Evolutionary conservation across 2,797 vertebrate species (phyloP).

Genomic region (Channa striata): DNA sequence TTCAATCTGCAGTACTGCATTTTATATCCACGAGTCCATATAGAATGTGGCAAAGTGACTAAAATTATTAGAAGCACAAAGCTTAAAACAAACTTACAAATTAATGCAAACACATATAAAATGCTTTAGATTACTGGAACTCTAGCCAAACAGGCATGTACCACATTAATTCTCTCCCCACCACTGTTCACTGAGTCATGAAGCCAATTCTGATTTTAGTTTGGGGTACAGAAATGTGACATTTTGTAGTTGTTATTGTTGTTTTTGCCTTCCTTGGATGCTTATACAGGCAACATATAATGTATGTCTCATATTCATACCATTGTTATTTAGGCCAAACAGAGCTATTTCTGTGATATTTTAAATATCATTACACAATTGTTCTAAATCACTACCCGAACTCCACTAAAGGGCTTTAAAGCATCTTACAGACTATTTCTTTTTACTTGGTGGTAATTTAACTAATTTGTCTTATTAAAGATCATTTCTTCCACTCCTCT

Average conservation of each 20-base stretch:
- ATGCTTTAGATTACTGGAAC: background rate
- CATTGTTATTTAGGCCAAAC: too few relatives aligned
- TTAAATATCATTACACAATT: background rate
- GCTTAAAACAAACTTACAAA: background rate
- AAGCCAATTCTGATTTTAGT: slow-evolving; percentile 36
- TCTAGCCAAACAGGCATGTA: background rate
- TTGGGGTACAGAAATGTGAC: slow-evolving; percentile 4
- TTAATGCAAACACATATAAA: slow-evolving; percentile 2
- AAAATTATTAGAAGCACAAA: background rate
- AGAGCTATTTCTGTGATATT: background rate
- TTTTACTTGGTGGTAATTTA: background rate
- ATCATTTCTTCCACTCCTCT: background rate
- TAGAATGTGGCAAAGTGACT: background rate
- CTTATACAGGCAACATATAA: slow-evolving; percentile 8
- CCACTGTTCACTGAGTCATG: slow-evolving; percentile 4
- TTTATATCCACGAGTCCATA: background rate
- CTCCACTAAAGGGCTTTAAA: background rate
- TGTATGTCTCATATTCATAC: slow-evolving; percentile 1
- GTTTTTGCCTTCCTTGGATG: slow-evolving; percentile 4
- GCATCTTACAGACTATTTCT: background rate
- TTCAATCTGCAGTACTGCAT: background rate
- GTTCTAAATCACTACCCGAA: background rate
- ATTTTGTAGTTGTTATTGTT: background rate
- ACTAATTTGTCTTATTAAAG: background rate
- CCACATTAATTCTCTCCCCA: background rate